These are phyloP conservation scores for Accipiter virgatus DNA, from an alignment of 2,113 vertebrate species.

Conservation along the genomic window DNA sequence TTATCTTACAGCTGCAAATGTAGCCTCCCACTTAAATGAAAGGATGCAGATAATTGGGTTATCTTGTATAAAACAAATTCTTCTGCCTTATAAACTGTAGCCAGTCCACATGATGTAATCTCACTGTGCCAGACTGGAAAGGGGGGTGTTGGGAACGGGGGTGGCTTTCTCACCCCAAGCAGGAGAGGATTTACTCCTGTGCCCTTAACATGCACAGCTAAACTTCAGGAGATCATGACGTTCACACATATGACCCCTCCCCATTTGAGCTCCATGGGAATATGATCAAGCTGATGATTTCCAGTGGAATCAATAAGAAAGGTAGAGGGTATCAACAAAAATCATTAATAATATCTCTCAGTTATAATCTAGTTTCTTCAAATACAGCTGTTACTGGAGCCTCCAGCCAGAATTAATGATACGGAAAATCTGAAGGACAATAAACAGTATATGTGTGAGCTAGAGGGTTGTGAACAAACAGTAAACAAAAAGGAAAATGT, in stretches of 20 bases:
- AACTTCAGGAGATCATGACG: background rate
- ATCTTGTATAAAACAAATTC: background rate
- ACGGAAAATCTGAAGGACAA: constrained; percentile 8
- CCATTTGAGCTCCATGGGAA: background rate
- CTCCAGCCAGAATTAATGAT: constrained; percentile 40
- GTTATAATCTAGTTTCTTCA: constrained; percentile 18
- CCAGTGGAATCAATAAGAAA: constrained; percentile 24
- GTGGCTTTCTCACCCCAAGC: background rate
- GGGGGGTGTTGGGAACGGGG: background rate
- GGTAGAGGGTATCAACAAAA: constrained; percentile 23
- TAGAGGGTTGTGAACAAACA: constrained; percentile 4
- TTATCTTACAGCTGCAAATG: background rate
- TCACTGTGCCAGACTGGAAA: background rate
- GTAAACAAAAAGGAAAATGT: constrained; percentile 46
- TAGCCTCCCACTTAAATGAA: background rate
- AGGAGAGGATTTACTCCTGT: background rate
- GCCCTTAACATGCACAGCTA: background rate
- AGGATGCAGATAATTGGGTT: background rate
- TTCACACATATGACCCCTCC: background rate
- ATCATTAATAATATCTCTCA: constrained; percentile 37
- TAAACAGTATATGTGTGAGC: constrained; percentile 25
- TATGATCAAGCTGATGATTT: background rate
- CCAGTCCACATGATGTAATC: background rate
- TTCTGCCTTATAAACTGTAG: background rate
- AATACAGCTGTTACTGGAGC: constrained; percentile 4